Conservation (phyloP, 2,113 vertebrate genomes). For the Bambusicola thoracicus region DNA sequence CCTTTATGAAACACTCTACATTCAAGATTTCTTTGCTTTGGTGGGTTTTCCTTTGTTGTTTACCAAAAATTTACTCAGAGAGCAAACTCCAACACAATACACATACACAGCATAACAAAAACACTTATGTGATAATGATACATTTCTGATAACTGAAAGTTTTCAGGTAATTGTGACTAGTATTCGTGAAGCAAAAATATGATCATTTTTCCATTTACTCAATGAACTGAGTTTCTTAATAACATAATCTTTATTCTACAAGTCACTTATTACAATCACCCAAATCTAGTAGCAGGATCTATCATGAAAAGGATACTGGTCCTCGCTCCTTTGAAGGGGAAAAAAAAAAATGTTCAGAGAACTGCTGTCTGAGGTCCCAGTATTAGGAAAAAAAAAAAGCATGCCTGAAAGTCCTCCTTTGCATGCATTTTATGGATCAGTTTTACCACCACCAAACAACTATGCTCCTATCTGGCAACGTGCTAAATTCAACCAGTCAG, state of each 20-base stretch:
- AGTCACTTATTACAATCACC: not conserved
- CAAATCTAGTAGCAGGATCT: not conserved
- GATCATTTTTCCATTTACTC: not conserved
- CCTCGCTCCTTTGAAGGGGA: not conserved
- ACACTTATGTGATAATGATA: not conserved
- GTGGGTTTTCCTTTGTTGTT: not conserved
- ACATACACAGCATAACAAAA: not conserved
- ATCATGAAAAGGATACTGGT: not conserved
- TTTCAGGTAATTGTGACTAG: not conserved
- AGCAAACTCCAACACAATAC: not conserved
- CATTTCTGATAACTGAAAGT: not conserved
- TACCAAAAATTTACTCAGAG: not conserved
- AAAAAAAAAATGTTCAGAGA: not conserved
- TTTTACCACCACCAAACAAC: not conserved
- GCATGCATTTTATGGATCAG: not conserved
- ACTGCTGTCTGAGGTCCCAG: not conserved
- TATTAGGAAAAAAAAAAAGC: not conserved
- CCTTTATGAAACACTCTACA: not conserved
- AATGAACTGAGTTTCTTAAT: not conserved
- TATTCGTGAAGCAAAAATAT: not conserved
- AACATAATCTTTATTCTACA: not conserved
- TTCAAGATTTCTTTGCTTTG: not conserved
- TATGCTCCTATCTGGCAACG: not conserved
- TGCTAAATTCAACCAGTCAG: conserved; percentile 32
- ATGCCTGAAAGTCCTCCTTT: not conserved